These are phyloP conservation scores for Dendrophyllia cribrosa DNA, from an alignment of 64 coral and sea anemone species.

Conservation along the genomic window DNA sequence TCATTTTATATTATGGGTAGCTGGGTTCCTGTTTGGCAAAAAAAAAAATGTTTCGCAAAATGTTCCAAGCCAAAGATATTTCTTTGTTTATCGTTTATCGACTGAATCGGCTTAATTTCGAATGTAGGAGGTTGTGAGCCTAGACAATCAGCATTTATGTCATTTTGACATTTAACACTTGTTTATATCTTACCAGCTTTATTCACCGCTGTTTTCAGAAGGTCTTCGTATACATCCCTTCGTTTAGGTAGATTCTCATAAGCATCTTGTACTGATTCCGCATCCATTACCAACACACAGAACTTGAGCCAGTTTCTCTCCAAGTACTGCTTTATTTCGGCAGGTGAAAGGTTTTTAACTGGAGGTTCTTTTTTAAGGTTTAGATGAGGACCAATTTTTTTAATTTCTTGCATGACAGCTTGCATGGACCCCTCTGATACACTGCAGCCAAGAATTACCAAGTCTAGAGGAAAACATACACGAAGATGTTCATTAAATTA, in stretches of 20 bases:
- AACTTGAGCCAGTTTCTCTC: not conserved
- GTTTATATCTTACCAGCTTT: slow-evolving; percentile 5
- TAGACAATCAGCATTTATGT: too few species aligned
- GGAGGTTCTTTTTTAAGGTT: not conserved
- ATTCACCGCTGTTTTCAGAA: not conserved
- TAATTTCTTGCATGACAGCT: not conserved
- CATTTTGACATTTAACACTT: too few species aligned
- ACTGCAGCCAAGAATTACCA: not conserved
- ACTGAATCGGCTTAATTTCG: too few species aligned
- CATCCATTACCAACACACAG: not conserved
- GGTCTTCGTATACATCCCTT: not conserved
- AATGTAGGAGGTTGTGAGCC: too few species aligned
- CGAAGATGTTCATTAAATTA: too few species aligned
- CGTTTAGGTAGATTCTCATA: not conserved
- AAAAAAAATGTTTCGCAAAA: too few species aligned
- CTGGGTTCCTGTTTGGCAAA: too few species aligned
- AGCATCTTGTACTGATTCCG: not conserved
- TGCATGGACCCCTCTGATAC: not conserved
- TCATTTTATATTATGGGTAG: too few species aligned
- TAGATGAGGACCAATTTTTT: not conserved
- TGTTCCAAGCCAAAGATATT: too few species aligned
- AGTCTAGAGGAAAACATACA: not conserved
- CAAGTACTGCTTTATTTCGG: not conserved
- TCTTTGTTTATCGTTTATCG: too few species aligned
- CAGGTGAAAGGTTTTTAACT: not conserved